Conservation (phyloP, 1,140 invertebrate genomes). For the Musca domestica region DNA sequence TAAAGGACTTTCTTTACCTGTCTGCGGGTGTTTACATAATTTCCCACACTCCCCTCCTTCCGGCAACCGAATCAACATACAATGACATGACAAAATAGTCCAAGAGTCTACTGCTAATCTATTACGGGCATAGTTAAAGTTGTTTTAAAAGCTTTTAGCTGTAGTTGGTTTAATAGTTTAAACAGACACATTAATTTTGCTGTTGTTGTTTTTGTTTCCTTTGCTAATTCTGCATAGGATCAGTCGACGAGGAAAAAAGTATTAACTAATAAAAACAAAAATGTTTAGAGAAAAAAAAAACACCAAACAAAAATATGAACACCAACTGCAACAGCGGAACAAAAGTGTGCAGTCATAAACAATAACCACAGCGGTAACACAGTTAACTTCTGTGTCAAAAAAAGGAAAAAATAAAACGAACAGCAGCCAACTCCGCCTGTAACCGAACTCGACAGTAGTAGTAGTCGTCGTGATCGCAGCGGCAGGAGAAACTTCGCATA, state of each 20-base stretch:
- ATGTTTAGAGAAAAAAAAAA: not conserved
- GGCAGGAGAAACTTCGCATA: not conserved
- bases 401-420: not conserved
- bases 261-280: slow-evolving; percentile 8
- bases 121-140: no score
- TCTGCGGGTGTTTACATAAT: no score
- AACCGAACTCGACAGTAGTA: not conserved
- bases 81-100: no score
- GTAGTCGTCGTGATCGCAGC: not conserved
- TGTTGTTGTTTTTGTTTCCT: no score
- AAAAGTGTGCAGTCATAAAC: no score
- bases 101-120: no score
- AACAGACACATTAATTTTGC: not conserved
- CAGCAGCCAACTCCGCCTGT: not conserved
- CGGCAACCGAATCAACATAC: no score
- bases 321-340: not conserved
- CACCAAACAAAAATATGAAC: not conserved
- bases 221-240: not conserved
- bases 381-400: not conserved
- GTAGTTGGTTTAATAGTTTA: slow-evolving; percentile 17
- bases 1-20: no score
- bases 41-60: no score
- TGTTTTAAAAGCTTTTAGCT: slow-evolving; percentile 17
- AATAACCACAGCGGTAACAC: not conserved
- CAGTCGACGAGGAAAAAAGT: not conserved